Conservation (phyloP, 2,113 vertebrate genomes). For the Dascyllus trimaculatus region DNA sequence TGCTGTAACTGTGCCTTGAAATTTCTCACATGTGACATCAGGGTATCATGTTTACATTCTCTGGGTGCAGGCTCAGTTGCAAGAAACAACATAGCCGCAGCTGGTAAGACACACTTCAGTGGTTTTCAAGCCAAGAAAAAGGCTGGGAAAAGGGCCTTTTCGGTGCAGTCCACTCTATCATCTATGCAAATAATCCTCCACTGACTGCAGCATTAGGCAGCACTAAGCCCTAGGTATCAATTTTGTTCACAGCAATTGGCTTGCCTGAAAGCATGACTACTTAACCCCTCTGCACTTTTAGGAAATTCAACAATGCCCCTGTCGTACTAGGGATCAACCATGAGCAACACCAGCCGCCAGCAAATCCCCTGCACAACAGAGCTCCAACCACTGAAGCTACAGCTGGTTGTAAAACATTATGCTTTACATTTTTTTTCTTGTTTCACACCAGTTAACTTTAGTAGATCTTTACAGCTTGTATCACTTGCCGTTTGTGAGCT, state of each 20-base stretch:
- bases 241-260: conserved; percentile 49
- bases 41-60: too few relatives aligned
- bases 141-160: background rate
- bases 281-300: conserved; percentile 38
- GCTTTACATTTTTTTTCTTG: conserved; percentile 19
- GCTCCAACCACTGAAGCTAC: background rate
- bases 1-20: too few relatives aligned
- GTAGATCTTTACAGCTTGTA: conserved; percentile 2
- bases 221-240: conserved; percentile 35
- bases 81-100: conserved; percentile 1
- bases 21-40: too few relatives aligned
- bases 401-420: background rate
- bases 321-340: conserved; percentile 32
- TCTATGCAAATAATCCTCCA: conserved; percentile 14
- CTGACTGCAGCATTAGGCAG: conserved; percentile 12
- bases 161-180: conserved; percentile 10
- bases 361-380: background rate
- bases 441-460: conserved; percentile 34
- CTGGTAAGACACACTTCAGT: background rate
- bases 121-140: background rate
- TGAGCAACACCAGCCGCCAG: conserved; percentile 27
- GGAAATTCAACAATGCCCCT: conserved; percentile 41
- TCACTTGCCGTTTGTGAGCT: background rate
- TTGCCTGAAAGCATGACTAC: conserved; percentile 40
- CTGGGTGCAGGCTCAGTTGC: background rate